Evolutionary conservation across 2,888 invertebrate genomes (phyloP).

Genomic region (Athetis lepigone): DNA sequence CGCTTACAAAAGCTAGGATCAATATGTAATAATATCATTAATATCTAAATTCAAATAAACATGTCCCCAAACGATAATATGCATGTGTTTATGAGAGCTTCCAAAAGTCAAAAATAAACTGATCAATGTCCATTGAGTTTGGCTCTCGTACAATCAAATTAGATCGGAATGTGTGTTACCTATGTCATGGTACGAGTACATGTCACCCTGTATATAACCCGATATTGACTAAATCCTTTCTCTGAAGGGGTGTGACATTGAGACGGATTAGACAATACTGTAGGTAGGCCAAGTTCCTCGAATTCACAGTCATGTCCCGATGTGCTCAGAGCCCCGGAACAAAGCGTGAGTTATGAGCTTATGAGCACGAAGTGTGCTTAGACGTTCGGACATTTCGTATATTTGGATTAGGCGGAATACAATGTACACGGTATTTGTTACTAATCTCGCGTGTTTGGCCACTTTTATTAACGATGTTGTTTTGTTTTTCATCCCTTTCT

Average conservation of each 20-base stretch:
- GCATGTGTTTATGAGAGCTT: slow-evolving; percentile 10
- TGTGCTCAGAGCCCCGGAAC: slow-evolving; percentile 16
- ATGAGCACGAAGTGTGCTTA: slow-evolving; percentile 2
- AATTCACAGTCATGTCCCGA: slow-evolving; percentile 37
- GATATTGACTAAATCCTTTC: slow-evolving; percentile 47
- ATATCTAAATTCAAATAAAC: slow-evolving; percentile 6
- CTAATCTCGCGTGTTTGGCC: neutral
- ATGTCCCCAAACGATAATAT: slow-evolving; percentile 4
- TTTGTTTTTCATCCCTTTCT: neutral
- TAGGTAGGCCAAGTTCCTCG: slow-evolving; percentile 34
- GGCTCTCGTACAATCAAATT: slow-evolving; percentile 47
- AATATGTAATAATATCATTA: neutral
- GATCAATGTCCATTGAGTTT: slow-evolving; percentile 38
- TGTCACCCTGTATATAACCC: slow-evolving; percentile 44
- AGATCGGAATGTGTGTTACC: slow-evolving; percentile 37
- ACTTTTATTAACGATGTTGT: neutral
- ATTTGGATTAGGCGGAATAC: slow-evolving; percentile 14
- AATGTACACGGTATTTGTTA: slow-evolving; percentile 2
- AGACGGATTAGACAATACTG: slow-evolving; percentile 46
- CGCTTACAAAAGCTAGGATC: neutral
- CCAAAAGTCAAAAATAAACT: slow-evolving; percentile 35
- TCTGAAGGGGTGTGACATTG: slow-evolving; percentile 44
- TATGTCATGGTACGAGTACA: slow-evolving; percentile 29
- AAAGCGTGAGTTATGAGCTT: slow-evolving; percentile 37
- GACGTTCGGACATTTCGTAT: slow-evolving; percentile 13